Percentiles rank a stretch among this genome's conserved stretches.
Conservation (phyloP, 2,888 invertebrate genomes). For the Standfussiana lucernea region DNA sequence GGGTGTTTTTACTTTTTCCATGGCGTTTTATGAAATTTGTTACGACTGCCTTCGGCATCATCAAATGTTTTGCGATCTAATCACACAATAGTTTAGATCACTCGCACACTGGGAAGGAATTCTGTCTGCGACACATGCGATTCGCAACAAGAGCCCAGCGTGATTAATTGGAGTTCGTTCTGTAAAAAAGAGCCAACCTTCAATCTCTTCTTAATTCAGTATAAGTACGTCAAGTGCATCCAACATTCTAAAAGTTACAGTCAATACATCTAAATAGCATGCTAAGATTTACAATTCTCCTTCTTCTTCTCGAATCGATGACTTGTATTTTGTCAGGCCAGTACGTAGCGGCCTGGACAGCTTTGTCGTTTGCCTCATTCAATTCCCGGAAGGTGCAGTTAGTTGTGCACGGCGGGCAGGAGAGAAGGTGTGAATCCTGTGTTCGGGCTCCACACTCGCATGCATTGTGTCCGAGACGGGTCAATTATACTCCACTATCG, state of each 20-base stretch:
- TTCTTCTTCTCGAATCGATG: not conserved
- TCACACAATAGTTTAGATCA: not conserved
- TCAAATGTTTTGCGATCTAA: not conserved
- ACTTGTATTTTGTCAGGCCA: not conserved
- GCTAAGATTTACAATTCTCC: not conserved
- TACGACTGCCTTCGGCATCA: not conserved
- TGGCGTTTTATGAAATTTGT: not conserved
- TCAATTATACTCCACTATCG: no score
- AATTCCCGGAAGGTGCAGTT: not conserved
- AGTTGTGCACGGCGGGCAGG: not conserved
- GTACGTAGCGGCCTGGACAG: not conserved
- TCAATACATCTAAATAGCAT: not conserved
- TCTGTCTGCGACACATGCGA: not conserved
- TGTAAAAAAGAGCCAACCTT: not conserved
- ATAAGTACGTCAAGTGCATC: not conserved
- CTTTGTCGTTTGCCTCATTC: not conserved
- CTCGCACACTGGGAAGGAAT: not conserved
- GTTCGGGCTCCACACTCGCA: not conserved
- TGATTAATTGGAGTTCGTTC: not conserved
- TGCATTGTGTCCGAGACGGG: not conserved
- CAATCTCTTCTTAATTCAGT: not conserved
- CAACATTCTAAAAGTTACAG: not conserved
- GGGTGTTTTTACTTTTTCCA: not conserved
- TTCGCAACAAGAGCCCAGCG: not conserved
- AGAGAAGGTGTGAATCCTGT: not conserved